phyloP scores from a whole-genome alignment of 2,797 vertebrate genomes.

The Myotis planiceps region DNA sequence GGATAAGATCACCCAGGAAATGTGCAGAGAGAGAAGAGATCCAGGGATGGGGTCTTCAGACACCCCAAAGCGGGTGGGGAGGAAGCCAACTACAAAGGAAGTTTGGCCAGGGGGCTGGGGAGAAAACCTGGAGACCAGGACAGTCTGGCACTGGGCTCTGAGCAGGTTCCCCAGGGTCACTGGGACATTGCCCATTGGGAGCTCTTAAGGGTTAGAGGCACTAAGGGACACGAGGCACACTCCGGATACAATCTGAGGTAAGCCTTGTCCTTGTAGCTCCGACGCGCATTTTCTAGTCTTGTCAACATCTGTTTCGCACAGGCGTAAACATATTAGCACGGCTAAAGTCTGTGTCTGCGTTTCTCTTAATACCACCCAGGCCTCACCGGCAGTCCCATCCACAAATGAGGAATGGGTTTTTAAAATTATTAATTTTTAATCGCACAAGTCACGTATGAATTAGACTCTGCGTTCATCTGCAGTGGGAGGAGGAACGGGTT shows the following conservation, averaged over 20 bases:
- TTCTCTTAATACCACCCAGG: neutral
- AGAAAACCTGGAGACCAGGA: neutral
- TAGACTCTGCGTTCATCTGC: neutral
- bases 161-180: neutral
- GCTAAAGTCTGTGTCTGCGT: neutral
- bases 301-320: neutral
- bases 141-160: neutral
- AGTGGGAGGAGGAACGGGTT: neutral
- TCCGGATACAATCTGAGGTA: neutral
- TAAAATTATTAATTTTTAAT: conserved; percentile 39
- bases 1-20: neutral
- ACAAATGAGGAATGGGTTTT: neutral
- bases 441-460: neutral
- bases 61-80: neutral
- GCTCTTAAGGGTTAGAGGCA: neutral
- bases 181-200: neutral
- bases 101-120: neutral
- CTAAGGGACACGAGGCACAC: neutral
- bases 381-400: neutral
- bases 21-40: neutral
- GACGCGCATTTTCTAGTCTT: neutral
- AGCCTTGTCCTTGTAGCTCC: neutral
- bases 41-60: neutral
- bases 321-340: neutral
- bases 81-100: neutral